Evolutionary conservation across 2,888 invertebrate species (phyloP).

Genomic region (Trissolcus brochymenae): DNA sequence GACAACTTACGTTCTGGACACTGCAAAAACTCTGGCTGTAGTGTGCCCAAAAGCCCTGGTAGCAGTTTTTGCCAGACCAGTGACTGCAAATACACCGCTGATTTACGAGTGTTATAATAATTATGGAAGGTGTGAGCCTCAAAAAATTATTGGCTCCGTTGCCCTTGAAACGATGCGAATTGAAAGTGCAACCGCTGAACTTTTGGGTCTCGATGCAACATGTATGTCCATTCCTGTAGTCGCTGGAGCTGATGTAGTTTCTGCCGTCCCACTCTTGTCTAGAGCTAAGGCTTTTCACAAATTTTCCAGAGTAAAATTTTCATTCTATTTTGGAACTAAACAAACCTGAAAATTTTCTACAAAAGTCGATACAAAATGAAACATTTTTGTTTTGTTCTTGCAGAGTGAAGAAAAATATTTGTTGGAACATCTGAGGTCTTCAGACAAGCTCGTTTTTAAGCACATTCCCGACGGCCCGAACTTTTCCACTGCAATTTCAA

Average conservation of each 20-base stretch:
- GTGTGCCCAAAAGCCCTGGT: conserved; percentile 66
- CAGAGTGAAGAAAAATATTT: conserved; percentile 40
- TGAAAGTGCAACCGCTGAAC: conserved; percentile 65
- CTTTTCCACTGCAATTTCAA: conserved; percentile 65
- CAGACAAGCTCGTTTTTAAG: conserved; percentile 61
- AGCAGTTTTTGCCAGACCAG: conserved; percentile 68
- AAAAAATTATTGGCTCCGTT: conserved; percentile 68
- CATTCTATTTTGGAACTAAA: neutral
- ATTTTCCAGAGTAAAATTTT: conserved; percentile 57
- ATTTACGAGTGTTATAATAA: conserved; percentile 67
- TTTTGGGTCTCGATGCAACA: conserved; percentile 66
- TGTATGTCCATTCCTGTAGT: conserved; percentile 67
- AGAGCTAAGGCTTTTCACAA: conserved; percentile 62
- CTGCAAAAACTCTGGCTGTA: conserved; percentile 63
- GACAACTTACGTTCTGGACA: conserved; percentile 63
- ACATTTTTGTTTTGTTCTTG: neutral
- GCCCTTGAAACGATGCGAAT: conserved; percentile 67
- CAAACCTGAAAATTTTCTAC: no score
- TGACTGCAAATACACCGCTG: conserved; percentile 68
- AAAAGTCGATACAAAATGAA: no score
- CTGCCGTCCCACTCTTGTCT: conserved; percentile 68
- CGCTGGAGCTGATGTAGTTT: conserved; percentile 68
- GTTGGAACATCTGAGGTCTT: conserved; percentile 60
- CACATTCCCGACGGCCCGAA: conserved; percentile 57
- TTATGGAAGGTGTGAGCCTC: conserved; percentile 64